phyloP scores from a whole-genome alignment of 2,888 invertebrate species.

The Macrostomum cliftonense region DNA sequence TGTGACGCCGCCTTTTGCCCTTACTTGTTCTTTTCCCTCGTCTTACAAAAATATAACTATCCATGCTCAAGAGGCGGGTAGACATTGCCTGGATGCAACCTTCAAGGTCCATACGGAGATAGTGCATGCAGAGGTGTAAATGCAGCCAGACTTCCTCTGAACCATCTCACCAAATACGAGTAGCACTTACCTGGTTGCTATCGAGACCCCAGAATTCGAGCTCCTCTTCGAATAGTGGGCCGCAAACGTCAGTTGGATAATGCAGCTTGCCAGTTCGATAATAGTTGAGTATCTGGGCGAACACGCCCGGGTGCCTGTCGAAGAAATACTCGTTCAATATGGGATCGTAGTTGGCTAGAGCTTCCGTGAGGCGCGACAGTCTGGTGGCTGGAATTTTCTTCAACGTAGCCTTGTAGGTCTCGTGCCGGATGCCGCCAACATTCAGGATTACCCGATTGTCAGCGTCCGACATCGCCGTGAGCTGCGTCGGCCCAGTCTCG shows the following conservation, averaged over 20 bases:
- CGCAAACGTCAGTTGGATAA: constrained; percentile 89
- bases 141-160: too few species aligned
- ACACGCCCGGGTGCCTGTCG: constrained; percentile 77
- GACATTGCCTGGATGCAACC: too few species aligned
- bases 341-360: constrained; percentile 85
- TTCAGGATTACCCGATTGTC: constrained; percentile 85
- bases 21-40: too few species aligned
- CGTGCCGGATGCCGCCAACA: constrained; percentile 80
- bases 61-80: too few species aligned
- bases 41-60: too few species aligned
- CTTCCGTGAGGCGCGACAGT: constrained; percentile 62
- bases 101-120: too few species aligned
- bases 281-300: constrained; percentile 72
- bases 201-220: constrained; percentile 92
- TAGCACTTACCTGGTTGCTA: constrained; percentile 53
- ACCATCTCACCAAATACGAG: too few species aligned
- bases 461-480: constrained; percentile 56
- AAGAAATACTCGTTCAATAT: constrained; percentile 94
- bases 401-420: constrained; percentile 45
- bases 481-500: too few species aligned
- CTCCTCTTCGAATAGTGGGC: constrained; percentile 86
- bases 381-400: constrained; percentile 84
- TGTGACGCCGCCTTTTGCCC: too few species aligned
- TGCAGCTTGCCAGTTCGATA: constrained; percentile 87
- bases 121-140: too few species aligned